Base-by-base conservation (phyloP, 2,888 invertebrate species). In the Phyllotreta striolata region DNA sequence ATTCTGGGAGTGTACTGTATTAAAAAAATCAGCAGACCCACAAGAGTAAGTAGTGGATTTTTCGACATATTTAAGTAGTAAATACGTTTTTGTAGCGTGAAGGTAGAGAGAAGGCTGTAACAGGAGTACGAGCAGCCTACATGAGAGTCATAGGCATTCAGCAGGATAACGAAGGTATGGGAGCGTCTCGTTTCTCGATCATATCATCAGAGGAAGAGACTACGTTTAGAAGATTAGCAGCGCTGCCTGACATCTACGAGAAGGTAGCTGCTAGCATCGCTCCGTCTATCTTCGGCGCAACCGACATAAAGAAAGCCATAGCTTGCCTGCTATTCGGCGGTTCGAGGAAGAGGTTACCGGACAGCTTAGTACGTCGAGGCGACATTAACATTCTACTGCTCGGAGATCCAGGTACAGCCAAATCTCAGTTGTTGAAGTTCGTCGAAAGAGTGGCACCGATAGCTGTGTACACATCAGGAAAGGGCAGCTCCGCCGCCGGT, bases 391-490 rank as follows among this genome's bases (percentile, higher is more conserved):
- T 99, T 14, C 83, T 99, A 9, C 84, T 99, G 65, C 84, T 99
- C 35, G 99, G 99, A 44, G 99, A 99, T 84, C 99, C 99, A 0
- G 99, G 99, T 76, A 99, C 99, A 0, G 99, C 99, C n/a, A 99
- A 99, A 81, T 97, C 97, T 0, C 99, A 99, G 80, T 83, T 99
- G 62, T 83, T 99, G 7, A 99, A 99, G 83, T 99, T 99, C 79
- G 98, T 97, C 0, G 98, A 99, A 81, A 91, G 90, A 75, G 96
- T 95, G 13, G 87, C 97, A 0, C 98, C 97, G 0, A 92, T 98
- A 73, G 95, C 92, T 0, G 94, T 97, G 3, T 99, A 99, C 79
- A 99, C 98, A 0, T 98, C 98, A 0, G 99, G 99, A n/a, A 99
- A 99, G 83, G 99, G 99, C 1, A 97, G 97, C 70, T 98, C 97